A percentile compares a stretch with the other conserved stretches of the same genome.
phyloP scores from a whole-genome alignment of 2,113 vertebrate genomes.

The Ictalurus punctatus region DNA sequence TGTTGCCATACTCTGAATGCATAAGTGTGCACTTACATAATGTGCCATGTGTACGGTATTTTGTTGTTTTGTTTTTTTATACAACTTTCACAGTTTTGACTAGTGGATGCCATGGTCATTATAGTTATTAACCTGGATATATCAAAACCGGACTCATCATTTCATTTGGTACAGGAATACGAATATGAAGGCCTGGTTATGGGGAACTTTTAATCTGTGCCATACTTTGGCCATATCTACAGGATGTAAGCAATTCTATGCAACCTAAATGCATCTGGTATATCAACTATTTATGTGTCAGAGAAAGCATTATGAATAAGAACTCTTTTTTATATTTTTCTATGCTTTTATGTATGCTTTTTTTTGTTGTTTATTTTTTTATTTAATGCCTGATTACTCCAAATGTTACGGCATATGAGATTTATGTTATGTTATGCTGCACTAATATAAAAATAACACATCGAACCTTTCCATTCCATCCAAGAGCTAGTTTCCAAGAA shows the following conservation, averaged over 20 bases:
- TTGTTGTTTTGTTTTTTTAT: background rate
- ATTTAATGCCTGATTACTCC: conserved; percentile 15
- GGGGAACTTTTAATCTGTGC: conserved; percentile 70
- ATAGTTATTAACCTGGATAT: conserved; percentile 21
- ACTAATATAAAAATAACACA: conserved; percentile 13
- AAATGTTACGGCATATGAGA: background rate
- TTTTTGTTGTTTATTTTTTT: conserved; percentile 26
- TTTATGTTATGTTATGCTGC: conserved; percentile 37
- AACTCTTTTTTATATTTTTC: conserved; percentile 69
- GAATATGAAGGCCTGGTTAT: conserved; percentile 47
- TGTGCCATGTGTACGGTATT: background rate
- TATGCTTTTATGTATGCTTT: conserved; percentile 43
- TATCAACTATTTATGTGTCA: conserved; percentile 64
- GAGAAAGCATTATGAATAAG: conserved; percentile 46
- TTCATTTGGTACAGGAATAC: conserved; percentile 30
- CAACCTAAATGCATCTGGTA: conserved; percentile 78
- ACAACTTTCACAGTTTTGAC: background rate
- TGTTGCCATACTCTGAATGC: conserved; percentile 8
- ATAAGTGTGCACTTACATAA: conserved; percentile 2
- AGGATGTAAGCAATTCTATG: conserved; percentile 85
- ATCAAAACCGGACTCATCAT: conserved; percentile 13
- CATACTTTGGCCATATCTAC: conserved; percentile 75
- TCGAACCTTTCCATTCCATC: conserved; percentile 36
- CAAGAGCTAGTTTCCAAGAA: conserved; percentile 22
- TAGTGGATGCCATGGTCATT: conserved; percentile 38